phyloP scores from a whole-genome alignment of 2,888 invertebrate species.

The Agrotis exclamationis region DNA sequence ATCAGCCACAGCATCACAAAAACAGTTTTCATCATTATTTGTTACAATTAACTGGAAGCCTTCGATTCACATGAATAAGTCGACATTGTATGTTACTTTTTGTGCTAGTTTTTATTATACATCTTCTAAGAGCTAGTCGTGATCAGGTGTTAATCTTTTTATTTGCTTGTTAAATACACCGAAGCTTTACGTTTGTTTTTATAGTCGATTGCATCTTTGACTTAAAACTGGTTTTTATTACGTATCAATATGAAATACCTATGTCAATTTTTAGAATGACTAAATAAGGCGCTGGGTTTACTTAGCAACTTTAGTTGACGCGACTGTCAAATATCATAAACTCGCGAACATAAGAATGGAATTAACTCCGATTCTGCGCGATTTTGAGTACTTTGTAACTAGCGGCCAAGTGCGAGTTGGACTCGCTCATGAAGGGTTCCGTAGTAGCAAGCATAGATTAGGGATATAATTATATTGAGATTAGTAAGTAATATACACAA shows the following conservation, averaged over 20 bases:
- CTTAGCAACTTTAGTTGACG: not conserved
- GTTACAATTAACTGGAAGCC: slow-evolving; percentile 58
- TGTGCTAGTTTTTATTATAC: slow-evolving; percentile 31
- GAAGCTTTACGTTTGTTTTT: slow-evolving; percentile 37
- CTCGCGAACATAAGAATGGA: too few species aligned
- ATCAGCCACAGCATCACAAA: slow-evolving; percentile 48
- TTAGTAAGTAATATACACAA: too few species aligned
- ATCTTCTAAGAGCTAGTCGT: slow-evolving; percentile 45
- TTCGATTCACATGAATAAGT: slow-evolving; percentile 61
- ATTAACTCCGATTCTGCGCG: too few species aligned
- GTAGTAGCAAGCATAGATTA: too few species aligned
- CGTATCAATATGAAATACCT: not conserved
- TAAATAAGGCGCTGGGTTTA: too few species aligned
- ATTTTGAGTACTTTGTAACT: too few species aligned
- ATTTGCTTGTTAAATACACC: slow-evolving; percentile 33
- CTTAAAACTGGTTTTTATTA: slow-evolving; percentile 11
- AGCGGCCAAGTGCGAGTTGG: too few species aligned
- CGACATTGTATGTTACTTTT: slow-evolving; percentile 55
- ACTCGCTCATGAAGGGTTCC: too few species aligned
- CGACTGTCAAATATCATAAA: not conserved
- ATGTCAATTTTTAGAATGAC: not conserved
- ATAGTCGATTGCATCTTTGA: slow-evolving; percentile 7
- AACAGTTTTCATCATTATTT: slow-evolving; percentile 64
- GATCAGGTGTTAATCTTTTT: slow-evolving; percentile 50
- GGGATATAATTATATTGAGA: too few species aligned